Evolutionary conservation across 2,797 vertebrate genomes (phyloP).

Genomic region (Sibirionetta formosa): DNA sequence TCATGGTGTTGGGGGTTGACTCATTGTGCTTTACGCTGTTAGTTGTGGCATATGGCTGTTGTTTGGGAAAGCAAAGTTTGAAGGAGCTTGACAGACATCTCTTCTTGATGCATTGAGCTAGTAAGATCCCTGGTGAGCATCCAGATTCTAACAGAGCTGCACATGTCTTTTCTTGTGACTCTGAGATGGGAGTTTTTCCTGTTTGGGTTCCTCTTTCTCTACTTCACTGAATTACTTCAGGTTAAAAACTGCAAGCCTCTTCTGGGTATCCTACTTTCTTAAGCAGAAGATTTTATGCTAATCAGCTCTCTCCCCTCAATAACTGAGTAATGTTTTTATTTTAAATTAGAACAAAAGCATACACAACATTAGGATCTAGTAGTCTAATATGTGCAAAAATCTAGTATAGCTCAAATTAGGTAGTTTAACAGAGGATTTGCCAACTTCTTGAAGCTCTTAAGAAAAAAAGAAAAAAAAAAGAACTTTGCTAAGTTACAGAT

Average conservation of each 20-base stretch:
- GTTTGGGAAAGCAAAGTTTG: conserved; percentile 64
- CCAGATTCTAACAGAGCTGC: conserved; percentile 57
- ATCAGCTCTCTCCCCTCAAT: neutral
- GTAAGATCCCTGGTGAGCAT: conserved; percentile 63
- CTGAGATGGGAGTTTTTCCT: conserved; percentile 23
- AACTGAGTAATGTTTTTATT: neutral
- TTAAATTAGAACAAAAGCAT: neutral
- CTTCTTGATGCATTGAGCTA: conserved; percentile 58
- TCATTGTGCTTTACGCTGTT: conserved; percentile 23
- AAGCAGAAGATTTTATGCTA: neutral
- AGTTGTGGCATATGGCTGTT: conserved; percentile 55
- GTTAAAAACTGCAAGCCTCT: neutral
- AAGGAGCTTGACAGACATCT: conserved; percentile 65
- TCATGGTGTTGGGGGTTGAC: neutral
- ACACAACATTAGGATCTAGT: neutral
- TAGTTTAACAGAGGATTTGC: neutral
- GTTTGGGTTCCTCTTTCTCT: conserved; percentile 42
- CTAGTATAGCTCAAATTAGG: neutral
- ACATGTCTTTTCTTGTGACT: conserved; percentile 48
- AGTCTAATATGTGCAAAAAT: neutral
- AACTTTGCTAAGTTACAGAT: neutral
- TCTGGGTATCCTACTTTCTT: neutral
- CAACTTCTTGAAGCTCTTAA: neutral
- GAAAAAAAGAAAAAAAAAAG: neutral
- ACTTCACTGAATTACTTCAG: conserved; percentile 22